Base-by-base conservation (phyloP, 2,888 invertebrate genomes). In the Caenorhabditis panamensis region DNA sequence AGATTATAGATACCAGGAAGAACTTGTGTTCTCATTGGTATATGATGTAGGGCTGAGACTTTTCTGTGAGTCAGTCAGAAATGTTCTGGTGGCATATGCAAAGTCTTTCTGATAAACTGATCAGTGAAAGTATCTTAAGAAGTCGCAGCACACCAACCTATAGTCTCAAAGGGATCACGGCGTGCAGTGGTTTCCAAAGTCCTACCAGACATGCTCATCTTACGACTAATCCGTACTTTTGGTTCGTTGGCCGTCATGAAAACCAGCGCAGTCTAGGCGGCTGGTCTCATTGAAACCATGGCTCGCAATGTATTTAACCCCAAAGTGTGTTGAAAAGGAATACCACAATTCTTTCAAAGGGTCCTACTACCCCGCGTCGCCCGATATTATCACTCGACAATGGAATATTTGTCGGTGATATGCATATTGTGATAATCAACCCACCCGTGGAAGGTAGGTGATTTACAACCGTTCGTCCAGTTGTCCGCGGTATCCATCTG, bases 401-500 rank as follows among this genome's bases (percentile, higher is more conserved):
- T 31, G 66, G 61, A 73, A 41, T 71, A 62, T 73, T 37, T 75
- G 66, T 66, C 75, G 75, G 66, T 75, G 66, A 75, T 75, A 75
- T 75, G 75, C 75, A 75, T 75, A 75, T 66, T 66, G 44, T 66
- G 75, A 75, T 75, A 61, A 66, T 75, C 66, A 75, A 37, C 66
- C 49, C 62, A 37, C 28, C 49, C 28, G 49, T 36, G 37, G 49
- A 51, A 54, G 61, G 66, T 75, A 44, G 59, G 66, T 75, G 75
- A 75, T 75, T 75, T 75, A 75, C 75, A 75, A 75, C 75, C 75
- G 66, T 61, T 54, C 59, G n/a, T 22, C 41, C 61, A 41, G 49
- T 58, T 53, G 26, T 59, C 64, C 64, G 49, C 63, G 56, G 72
- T 73, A 26, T 75, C 53, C 66, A 53, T 66, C 75, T 75, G 75